Percentiles rank a stretch among this genome's conserved stretches.
Evolutionary conservation across 2,888 invertebrate species (phyloP).

Genomic region (Embidobia sp.): DNA sequence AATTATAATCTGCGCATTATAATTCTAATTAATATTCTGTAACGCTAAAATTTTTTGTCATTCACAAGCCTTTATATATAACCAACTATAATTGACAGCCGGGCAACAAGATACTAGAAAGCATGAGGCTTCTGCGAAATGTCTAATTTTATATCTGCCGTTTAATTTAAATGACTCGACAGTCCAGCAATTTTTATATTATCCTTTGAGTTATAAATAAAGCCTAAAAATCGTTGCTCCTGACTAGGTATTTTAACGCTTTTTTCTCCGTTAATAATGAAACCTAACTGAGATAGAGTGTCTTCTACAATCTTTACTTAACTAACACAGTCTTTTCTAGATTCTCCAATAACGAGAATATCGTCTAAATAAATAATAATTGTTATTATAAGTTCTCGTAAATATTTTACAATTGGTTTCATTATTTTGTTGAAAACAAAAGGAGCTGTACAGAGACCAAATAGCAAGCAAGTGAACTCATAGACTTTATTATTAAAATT

Average conservation of each 20-base stretch:
- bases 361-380: conserved; percentile 53
- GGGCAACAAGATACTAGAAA: conserved; percentile 33
- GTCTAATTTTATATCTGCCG: conserved; percentile 10
- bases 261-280: conserved; percentile 35
- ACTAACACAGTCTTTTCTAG: no score
- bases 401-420: conserved; percentile 33
- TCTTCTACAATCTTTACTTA: no score
- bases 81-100: conserved; percentile 30
- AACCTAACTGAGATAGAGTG: no score
- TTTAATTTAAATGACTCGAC: conserved; percentile 1
- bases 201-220: conserved; percentile 14
- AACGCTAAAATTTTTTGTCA: conserved; percentile 5
- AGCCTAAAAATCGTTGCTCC: conserved; percentile 81
- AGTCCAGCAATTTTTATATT: no score
- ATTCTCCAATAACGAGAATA: conserved; percentile 23
- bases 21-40: conserved; percentile 1
- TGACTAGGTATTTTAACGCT: conserved; percentile 82
- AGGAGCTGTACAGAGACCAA: conserved; percentile 46
- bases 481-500: conserved; percentile 32
- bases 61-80: conserved; percentile 34
- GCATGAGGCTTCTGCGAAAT: conserved; percentile 24
- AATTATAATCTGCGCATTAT: conserved; percentile 2
- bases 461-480: conserved; percentile 62
- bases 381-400: conserved; percentile 11
- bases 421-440: conserved; percentile 48